Evolutionary conservation across 1,140 invertebrate genomes (phyloP), one percentile per base, ranked within the genome.

Genomic region (Periplaneta americana): DNA sequence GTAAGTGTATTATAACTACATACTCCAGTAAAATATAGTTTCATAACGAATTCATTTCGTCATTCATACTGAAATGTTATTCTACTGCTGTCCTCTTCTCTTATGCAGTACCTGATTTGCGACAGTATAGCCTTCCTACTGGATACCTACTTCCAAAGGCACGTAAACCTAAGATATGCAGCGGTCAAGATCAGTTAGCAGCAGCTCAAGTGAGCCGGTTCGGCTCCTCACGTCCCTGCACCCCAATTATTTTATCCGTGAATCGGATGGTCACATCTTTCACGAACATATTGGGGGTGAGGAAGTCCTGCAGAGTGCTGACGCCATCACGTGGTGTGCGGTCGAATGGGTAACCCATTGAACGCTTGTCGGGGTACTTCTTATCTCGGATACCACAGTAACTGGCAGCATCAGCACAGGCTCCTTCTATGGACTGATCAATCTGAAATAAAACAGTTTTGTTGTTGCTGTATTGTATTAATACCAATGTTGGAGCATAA

Each of bases 261-360:
- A 85, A 85, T 35, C 37, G 39, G 32, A 87, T 84, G 9, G 33
- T 84, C 81, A 90, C 84, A 75, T 87, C 85, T 9, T 80, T 78
- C 17, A 87, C 83, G 2, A 83, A 82, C 88, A 89, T 89, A 34
- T 89, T 89, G 6, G 84, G 84, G 9, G 88, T 87, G 15, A 88
- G 82, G 82, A 89, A 88, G 79, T 88, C 85, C 17, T 81, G 39
- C 74, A 88, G 75, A 33, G 83, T 88, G 76, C 86, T 84, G 10
- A 87, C 87, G 10, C 85, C 86, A 11, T 80, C 15, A 6, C 85
- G 36, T 37, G 84, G 84, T 4, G 90, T 89, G 33, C 93, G 88
- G 86, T 94, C 93, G 88, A 94, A 94, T 34, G 93, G 93, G 87
- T 89, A 94, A 78, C 93, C 93, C 93, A 95, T 95, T 76, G 91